Evolutionary conservation across 2,113 vertebrate species (phyloP), one percentile per base, ranked within the genome.

Genomic region (Epinephelus fuscoguttatus): DNA sequence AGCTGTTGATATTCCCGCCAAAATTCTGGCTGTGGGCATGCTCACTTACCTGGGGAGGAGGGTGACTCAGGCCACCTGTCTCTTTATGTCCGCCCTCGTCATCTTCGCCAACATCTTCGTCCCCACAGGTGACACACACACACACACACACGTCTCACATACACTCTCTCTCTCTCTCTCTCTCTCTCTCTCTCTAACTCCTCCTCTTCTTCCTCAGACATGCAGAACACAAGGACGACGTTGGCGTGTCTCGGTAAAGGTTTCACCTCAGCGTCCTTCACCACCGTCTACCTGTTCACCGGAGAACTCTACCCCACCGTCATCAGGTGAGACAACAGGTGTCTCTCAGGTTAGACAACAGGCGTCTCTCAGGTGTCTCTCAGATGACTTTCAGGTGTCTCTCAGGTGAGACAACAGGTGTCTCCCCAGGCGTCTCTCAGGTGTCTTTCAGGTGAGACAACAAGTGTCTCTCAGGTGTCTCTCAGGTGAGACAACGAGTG

Each of bases 1-100:
- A 0, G 96, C 94, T 0, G 96, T 99, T 0, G 97, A 99, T 80
- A 71, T 98, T 90, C 98, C 98, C 0, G 96, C 97, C 89, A 99
- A 98, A 59, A 23, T 97, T 4, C 2, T 96, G 12, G 90, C 95
- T 82, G 95, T 97, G 45, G 42, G 94, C 3, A 89, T 95, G 84
- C 89, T 98, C 78, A 96, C 92, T 89, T 95, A 89, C 80, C 55
- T 97, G 0, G 98, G 98, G 37, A 96, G 98, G 42, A 91, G 96
- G 9, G 59, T 96, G 23, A 95, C 97, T 0, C 96, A 97, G 81
- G 82, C 84, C 0, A 0, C 5, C 0, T 53, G 93, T 53, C 96
- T 99, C 8, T 12, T 96, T 42, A 83, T 97, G n/a, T 92, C 96
- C 0, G 96, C 94, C 2, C 8, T 92, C 40, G 85, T 96, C 80